Evolutionary conservation across 2,797 vertebrate species (phyloP).

Genomic region (Mionectes olivaceus): DNA sequence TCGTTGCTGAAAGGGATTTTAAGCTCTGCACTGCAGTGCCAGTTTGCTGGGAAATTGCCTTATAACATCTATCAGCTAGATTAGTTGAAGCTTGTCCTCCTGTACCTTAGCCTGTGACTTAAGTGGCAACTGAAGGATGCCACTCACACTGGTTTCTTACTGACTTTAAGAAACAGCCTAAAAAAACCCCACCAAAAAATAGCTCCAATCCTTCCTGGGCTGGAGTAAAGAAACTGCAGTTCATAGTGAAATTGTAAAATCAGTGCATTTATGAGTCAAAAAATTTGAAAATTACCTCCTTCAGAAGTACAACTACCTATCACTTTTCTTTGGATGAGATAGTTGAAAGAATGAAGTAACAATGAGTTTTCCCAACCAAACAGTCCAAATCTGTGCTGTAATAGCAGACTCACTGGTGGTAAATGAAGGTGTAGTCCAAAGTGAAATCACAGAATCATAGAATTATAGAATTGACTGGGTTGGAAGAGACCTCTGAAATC

Average conservation of each 20-base stretch:
- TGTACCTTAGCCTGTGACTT: background rate
- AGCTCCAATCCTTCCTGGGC: background rate
- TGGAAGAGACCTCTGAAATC: too few species aligned
- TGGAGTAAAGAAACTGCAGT: background rate
- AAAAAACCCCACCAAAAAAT: background rate
- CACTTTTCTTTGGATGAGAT: background rate
- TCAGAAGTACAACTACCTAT: background rate
- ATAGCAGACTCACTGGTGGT: background rate
- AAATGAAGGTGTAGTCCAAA: background rate
- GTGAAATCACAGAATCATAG: background rate
- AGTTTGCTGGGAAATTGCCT: background rate
- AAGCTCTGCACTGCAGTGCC: constrained; percentile 15
- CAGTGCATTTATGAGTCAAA: background rate
- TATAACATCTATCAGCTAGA: background rate
- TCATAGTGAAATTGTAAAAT: background rate
- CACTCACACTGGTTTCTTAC: background rate
- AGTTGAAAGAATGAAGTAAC: background rate
- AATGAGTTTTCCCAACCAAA: background rate
- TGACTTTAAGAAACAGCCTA: background rate
- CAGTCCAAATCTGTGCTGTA: background rate
- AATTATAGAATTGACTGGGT: too few species aligned
- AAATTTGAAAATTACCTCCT: background rate
- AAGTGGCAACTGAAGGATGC: background rate
- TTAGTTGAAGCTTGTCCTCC: background rate
- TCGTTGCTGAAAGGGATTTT: constrained; percentile 37